These are phyloP conservation scores for Ephydatia muelleri DNA, from an alignment of 37 sponge, comb jelly and placozoan species.

Conservation along the genomic window DNA sequence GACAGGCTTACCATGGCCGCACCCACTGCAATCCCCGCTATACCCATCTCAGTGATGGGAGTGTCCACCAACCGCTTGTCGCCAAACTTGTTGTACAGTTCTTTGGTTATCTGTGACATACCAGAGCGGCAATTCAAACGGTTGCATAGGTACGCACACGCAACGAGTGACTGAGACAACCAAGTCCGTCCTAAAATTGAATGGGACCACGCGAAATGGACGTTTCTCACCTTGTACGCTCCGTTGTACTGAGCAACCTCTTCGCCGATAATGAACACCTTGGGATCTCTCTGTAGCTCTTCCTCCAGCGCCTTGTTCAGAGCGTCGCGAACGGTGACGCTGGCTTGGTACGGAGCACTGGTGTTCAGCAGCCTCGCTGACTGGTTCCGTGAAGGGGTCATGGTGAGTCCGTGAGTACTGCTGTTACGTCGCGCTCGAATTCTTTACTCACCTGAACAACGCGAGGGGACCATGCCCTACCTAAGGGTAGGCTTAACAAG, in stretches of 20 bases:
- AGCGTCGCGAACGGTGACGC: constrained; percentile 86
- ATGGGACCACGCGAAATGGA: too few species aligned
- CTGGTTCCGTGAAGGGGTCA: too few species aligned
- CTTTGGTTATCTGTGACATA: constrained; percentile 66
- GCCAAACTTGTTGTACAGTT: constrained; percentile 75
- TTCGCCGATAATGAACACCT: constrained; percentile 95
- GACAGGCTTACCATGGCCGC: constrained; percentile 86
- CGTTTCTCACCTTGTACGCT: constrained; percentile 76
- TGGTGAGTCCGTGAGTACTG: too few species aligned
- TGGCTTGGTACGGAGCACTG: too few species aligned
- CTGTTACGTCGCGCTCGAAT: too few species aligned
- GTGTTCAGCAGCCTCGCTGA: too few species aligned
- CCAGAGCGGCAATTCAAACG: background rate
- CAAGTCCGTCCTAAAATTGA: too few species aligned
- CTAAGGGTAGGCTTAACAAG: too few species aligned
- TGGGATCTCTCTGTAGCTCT: constrained; percentile 81
- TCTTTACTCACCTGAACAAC: too few species aligned
- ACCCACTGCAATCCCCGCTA: constrained; percentile 97
- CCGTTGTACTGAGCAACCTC: constrained; percentile 98
- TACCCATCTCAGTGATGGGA: constrained; percentile 96
- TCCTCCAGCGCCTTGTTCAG: constrained; percentile 96
- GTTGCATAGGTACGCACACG: background rate
- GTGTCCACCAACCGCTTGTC: constrained; percentile 89
- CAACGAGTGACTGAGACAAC: too few species aligned
- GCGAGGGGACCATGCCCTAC: too few species aligned